Evolutionary conservation across 2,888 invertebrate species (phyloP), one percentile per base, ranked within the genome.

Genomic region (Caenorhabditis panamensis): DNA sequence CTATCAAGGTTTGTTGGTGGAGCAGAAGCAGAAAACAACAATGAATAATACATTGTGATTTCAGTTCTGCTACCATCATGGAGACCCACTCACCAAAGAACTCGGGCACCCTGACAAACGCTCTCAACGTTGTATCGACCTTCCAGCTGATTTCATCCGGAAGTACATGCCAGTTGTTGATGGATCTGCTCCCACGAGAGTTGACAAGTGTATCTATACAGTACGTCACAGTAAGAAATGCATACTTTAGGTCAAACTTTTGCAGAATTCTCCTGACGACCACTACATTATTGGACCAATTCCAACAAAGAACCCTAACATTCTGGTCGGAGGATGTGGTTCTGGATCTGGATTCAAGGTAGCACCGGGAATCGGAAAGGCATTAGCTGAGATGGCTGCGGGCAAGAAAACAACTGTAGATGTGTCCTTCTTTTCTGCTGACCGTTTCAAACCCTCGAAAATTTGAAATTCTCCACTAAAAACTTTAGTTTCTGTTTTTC

Each of bases 261-360:
- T 67, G 56, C 31, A 86, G 86, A 73, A 78, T 41, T 86, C 86
- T 13, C 82, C 79, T 0, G 86, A 86, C 51, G 75, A 80, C 41
- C 80, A 82, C 36, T 86, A 86, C 53, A 66, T 86, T 22, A 76
- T 86, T 53, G 86, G 83, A 66, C 62, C 69, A 28, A 61, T 83
- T 31, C 84, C 82, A 0, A 16, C 63, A 0, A 68, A 76, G 11
- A 80, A 68, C 24, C 62, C 73, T 26, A 90, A 88, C 67, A 81
- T 89, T 53, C 67, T 88, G 3, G 73, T 90, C 36, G 88, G 83
- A 22, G 87, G 86, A n/a, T 88, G 89, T 49, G 86, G 89, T 8
- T 87, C 86, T 3, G 90, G 90, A 18, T 88, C 87, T 1, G 90
- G 90, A 36, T 90, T 90, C 83, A 90, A 90, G 78, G 85, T 86